Evolutionary conservation across 2,888 invertebrate species (phyloP).

Genomic region (Isoperla grammatica): DNA sequence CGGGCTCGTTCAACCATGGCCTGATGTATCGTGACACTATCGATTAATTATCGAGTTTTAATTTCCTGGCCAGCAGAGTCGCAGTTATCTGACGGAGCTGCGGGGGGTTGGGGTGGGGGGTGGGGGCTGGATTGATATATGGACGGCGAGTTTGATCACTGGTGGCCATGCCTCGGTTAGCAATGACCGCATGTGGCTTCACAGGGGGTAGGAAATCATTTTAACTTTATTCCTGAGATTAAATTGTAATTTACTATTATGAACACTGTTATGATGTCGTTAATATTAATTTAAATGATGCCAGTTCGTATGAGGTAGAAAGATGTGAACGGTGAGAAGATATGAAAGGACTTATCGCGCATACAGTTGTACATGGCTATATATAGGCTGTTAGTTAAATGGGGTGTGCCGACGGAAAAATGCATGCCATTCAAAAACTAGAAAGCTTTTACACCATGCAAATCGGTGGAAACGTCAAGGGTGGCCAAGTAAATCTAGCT

Average conservation of each 20-base stretch:
- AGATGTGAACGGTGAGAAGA: no score
- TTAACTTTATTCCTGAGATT: slow-evolving; percentile 12
- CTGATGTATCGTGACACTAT: slow-evolving; percentile 21
- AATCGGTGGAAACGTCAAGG: no score
- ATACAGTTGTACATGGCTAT: no score
- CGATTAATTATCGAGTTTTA: slow-evolving; percentile 25
- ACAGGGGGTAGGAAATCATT: slow-evolving; percentile 8
- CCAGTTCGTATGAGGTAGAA: no score
- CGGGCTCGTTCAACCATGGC: slow-evolving; percentile 17
- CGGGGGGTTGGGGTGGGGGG: neutral
- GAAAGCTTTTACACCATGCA: no score
- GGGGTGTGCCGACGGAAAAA: no score
- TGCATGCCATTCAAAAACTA: no score
- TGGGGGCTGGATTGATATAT: slow-evolving; percentile 11
- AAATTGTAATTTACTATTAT: slow-evolving; percentile 10
- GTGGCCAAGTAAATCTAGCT: no score
- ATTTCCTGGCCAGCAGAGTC: slow-evolving; percentile 12
- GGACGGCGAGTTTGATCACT: slow-evolving; percentile 8
- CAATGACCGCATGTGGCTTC: neutral
- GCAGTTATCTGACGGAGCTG: neutral
- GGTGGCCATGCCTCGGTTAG: neutral
- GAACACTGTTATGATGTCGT: neutral
- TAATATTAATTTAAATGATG: no score
- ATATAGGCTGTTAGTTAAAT: no score
- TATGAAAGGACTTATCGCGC: no score